Evolutionary conservation across 2,113 vertebrate genomes (phyloP), one percentile per base, ranked within the genome.

Genomic region (Hippocampus barbouri): DNA sequence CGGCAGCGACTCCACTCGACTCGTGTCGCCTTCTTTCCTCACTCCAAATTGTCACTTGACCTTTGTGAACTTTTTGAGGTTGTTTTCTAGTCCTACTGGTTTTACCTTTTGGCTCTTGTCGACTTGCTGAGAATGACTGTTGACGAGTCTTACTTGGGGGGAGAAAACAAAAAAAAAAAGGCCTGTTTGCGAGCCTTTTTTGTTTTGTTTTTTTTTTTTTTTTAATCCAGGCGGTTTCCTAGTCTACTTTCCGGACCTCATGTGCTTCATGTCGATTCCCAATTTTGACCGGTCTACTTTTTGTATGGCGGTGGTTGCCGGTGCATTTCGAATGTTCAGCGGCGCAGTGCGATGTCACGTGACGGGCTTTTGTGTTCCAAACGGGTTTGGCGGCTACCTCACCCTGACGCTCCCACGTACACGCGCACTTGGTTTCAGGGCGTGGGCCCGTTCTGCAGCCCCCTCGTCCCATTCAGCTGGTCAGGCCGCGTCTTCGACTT

Each of bases 301-400:
- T 10, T 14, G 23, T 5, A 0, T 25, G 53, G 8, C 4, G 5
- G 21, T 11, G 21, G n/a, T 15, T 15, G 56, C 56, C 6, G 1
- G 12, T 7, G 56, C 8, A 8, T 30, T 34, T 18, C 7, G 2
- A 8, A 20, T 3, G 27, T 34, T 59, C 1, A 10, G 23, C 1
- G 4, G 8, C 21, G 53, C 21, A 21, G 53, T 3, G 14, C 10
- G 59, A 34, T 4, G 27, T 18, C 27, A 5, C 16, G 2, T 2
- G 27, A 34, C 18, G 27, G 15, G 5, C 25, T 15, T 60, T 60
- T 60, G 25, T 60, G 57, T 16, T 34, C 59, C 18, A 16, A 61
- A 61, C 59, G 59, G 59, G 59, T 61, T 61, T 34, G 59, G 34
- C 59, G 23, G 23, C 56, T 15, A 25, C 56, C 56, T 59, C n/a